Base-by-base conservation (phyloP, 2,113 vertebrate genomes). In the Cryptoleucopteryx plumbea region DNA sequence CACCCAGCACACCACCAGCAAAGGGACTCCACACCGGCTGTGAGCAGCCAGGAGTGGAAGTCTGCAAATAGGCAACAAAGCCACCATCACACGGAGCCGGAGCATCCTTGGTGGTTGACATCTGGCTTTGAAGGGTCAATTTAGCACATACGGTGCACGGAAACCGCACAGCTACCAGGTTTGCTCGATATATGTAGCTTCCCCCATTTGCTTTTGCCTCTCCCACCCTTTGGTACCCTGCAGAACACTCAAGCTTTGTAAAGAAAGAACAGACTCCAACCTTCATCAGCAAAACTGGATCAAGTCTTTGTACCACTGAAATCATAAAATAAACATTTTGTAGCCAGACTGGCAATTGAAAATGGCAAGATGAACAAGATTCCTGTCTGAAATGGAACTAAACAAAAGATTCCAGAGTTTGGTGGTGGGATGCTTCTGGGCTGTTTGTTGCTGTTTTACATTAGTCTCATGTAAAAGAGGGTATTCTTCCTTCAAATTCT, bases 101-200 rank as follows among this genome's bases (percentile, higher is more conserved):
- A 48, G 5, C 45, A 80, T 36, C 79, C 43, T 25, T 32, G 20
- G 42, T 22, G 11, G 13, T 1, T 81, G 50, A 70, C 9, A 38
- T 13, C 12, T 67, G 34, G 18, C 47, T 93, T 74, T 75, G 47
- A 70, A 78, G 23, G 17, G 32, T 66, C 38, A 61, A 6, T 53
- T 71, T 58, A 74, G n/a, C 12, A 42, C 0, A 18, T 17, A 45
- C 0, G 0, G 22, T 25, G 16, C 20, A 63, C 20, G 47, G 38
- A 89, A 95, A 82, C 7, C n/a, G 66, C 52, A 43, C 16, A 62
- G 36, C 19, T 66, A 52, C 58, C 31, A 58, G 16, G 18, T 62
- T 80, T 73, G 48, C 29, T 50, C 19, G 26, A 26, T 16, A 70
- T 11, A 25, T 3, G 9, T 10, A 81, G 17, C 29, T 20, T 90